Evolutionary conservation across 2,888 invertebrate species (phyloP).

Genomic region (Falcaria lacertinaria): DNA sequence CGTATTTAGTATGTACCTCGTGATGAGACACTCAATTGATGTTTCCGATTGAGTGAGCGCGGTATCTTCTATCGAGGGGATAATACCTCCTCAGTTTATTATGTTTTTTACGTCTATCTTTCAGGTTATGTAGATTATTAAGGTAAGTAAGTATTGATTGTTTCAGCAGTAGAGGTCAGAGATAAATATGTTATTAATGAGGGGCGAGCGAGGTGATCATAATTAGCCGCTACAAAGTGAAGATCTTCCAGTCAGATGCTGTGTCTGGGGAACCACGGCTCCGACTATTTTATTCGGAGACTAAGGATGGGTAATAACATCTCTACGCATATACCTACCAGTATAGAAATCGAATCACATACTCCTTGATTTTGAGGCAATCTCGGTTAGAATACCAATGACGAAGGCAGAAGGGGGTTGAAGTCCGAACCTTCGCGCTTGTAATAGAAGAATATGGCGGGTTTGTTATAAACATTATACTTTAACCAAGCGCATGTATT

Average conservation of each 20-base stretch:
- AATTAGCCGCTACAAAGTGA: no score
- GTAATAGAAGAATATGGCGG: slow-evolving; percentile 30
- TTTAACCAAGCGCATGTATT: slow-evolving; percentile 4
- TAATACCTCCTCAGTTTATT: slow-evolving; percentile 7
- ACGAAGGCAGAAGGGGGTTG: slow-evolving; percentile 27
- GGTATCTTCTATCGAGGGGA: slow-evolving; percentile 32
- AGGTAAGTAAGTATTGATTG: no score
- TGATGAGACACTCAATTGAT: slow-evolving; percentile 68
- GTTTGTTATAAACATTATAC: slow-evolving; percentile 16
- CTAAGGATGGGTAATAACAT: slow-evolving; percentile 30
- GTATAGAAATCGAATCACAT: slow-evolving; percentile 78
- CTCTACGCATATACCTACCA: slow-evolving; percentile 38
- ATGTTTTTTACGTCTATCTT: no score
- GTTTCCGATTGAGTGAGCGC: slow-evolving; percentile 65
- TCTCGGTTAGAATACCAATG: slow-evolving; percentile 63
- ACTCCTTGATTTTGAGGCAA: slow-evolving; percentile 76
- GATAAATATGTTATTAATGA: no score
- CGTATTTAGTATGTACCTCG: slow-evolving; percentile 62
- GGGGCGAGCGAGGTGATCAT: no score
- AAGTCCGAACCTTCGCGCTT: slow-evolving; percentile 18
- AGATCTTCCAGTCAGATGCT: no score
- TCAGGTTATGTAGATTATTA: no score
- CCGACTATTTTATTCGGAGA: no score
- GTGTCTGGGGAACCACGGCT: no score
- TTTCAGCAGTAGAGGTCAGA: no score